A percentile compares a stretch with the other conserved stretches of the same genome.
These are phyloP conservation scores for Eustalomyia histrio DNA, from an alignment of 2,888 invertebrate genomes.

Conservation along the genomic window DNA sequence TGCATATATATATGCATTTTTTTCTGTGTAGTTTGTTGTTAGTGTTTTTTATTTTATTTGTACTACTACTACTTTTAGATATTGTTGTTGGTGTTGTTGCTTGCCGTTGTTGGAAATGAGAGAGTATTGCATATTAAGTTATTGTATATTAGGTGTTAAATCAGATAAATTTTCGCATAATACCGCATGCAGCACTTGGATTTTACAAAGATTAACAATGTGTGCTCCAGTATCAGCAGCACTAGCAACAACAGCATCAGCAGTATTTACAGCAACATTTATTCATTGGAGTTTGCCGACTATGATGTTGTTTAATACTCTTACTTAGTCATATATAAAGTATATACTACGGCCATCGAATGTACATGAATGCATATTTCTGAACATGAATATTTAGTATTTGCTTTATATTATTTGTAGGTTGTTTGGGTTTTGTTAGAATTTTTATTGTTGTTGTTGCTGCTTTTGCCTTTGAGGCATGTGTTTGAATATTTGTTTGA, in stretches of 20 bases:
- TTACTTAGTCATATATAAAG: conserved; percentile 1
- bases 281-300: conserved; percentile 65
- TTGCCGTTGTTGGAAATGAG: conserved; percentile 24
- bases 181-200: conserved; percentile 80
- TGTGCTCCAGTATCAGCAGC: conserved; percentile 53
- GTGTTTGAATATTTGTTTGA: conserved; percentile 45
- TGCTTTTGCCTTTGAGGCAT: conserved; percentile 56
- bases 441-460: conserved; percentile 26
- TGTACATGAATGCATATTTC: conserved; percentile 39
- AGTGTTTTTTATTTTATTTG: background rate
- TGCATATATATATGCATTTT: background rate
- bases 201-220: conserved; percentile 79
- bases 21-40: background rate
- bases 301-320: conserved; percentile 56
- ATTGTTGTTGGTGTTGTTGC: conserved; percentile 57
- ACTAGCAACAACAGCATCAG: conserved; percentile 39
- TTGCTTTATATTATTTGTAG: conserved; percentile 48
- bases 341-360: conserved; percentile 26
- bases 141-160: conserved; percentile 81
- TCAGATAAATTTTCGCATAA: conserved; percentile 81
- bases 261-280: conserved; percentile 48
- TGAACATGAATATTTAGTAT: conserved; percentile 50
- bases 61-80: conserved; percentile 5
- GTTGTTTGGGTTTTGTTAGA: conserved; percentile 49
- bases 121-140: conserved; percentile 79